These are phyloP conservation scores for Centropristis striata DNA, from an alignment of 2,113 vertebrate genomes.

Conservation along the genomic window DNA sequence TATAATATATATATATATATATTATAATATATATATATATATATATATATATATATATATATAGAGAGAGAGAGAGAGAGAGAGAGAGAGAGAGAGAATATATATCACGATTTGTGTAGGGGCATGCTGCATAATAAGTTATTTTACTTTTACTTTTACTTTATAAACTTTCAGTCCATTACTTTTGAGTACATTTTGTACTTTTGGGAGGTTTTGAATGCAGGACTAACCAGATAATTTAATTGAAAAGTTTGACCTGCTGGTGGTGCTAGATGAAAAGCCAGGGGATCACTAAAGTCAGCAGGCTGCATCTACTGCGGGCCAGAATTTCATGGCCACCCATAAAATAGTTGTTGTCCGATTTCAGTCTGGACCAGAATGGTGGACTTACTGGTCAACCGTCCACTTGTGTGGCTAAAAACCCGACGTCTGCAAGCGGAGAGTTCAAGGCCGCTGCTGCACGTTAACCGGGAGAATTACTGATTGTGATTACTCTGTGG, in stretches of 20 bases:
- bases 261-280: not conserved
- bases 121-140: too few relatives aligned
- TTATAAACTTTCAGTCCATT: too few relatives aligned
- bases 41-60: too few relatives aligned
- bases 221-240: not conserved
- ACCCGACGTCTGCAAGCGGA: rapidly evolving
- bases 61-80: too few relatives aligned
- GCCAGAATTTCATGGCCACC: not conserved
- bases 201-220: too few relatives aligned
- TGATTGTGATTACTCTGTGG: constrained; percentile 87
- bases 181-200: too few relatives aligned
- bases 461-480: constrained; percentile 53
- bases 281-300: not conserved
- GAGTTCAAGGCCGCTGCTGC: constrained; percentile 24
- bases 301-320: not conserved
- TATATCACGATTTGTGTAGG: too few relatives aligned
- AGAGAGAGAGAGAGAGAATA: too few relatives aligned
- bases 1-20: too few relatives aligned
- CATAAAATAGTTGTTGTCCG: not conserved
- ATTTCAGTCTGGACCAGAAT: not conserved
- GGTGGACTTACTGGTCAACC: not conserved
- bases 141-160: too few relatives aligned
- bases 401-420: not conserved
- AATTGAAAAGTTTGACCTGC: not conserved
- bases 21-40: too few relatives aligned